phyloP scores from a whole-genome alignment of 2,797 vertebrate genomes.

The Petrocephalus sullivani region DNA sequence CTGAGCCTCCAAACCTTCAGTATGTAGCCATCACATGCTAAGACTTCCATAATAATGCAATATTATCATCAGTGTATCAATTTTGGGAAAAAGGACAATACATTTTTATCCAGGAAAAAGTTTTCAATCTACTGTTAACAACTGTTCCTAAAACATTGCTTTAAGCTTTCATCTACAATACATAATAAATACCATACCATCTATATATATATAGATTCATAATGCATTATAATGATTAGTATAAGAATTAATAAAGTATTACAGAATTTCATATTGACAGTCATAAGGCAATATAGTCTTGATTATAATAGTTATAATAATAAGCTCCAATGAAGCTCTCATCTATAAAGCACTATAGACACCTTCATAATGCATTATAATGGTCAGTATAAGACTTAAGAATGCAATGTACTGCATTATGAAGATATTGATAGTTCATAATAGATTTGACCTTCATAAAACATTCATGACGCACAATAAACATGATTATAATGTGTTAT shows the following conservation, averaged over 20 bases:
- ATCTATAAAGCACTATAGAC: background rate
- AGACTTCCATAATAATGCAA: background rate
- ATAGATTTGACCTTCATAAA: background rate
- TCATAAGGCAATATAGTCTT: too few relatives aligned
- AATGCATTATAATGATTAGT: too few relatives aligned
- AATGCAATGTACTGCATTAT: background rate
- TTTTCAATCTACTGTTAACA: background rate
- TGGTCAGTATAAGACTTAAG: background rate
- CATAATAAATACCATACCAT: too few relatives aligned
- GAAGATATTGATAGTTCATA: background rate
- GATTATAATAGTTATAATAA: too few relatives aligned
- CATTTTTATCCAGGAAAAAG: background rate
- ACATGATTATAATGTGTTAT: background rate
- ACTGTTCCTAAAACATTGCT: background rate
- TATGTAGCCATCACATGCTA: background rate
- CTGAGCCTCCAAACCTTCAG: background rate
- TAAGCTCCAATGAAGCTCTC: background rate
- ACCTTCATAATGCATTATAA: background rate
- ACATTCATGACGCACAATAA: background rate
- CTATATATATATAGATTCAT: too few relatives aligned
- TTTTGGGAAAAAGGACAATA: background rate
- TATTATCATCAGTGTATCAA: background rate
- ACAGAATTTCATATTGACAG: too few relatives aligned
- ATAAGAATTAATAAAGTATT: too few relatives aligned
- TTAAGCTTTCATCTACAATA: background rate